Conservation (phyloP, 2,797 vertebrate genomes). For the Myotis planiceps region DNA sequence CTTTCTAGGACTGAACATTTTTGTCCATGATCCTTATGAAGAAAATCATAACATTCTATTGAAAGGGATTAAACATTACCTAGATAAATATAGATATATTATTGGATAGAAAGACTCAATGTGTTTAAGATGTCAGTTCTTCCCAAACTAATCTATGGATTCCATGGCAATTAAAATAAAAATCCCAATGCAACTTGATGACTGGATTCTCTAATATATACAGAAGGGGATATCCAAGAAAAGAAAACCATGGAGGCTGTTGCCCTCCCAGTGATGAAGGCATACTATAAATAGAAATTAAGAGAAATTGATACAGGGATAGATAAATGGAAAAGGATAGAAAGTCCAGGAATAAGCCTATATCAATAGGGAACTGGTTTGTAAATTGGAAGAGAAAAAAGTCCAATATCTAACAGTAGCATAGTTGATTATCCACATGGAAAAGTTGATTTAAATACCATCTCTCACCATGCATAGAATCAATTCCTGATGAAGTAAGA, state of each 20-base stretch:
- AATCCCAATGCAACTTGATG: neutral
- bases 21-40: neutral
- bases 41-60: neutral
- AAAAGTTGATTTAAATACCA: neutral
- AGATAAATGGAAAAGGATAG: neutral
- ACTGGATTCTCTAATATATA: neutral
- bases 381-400: neutral
- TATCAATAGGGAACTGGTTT: neutral
- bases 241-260: neutral
- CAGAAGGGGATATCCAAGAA: neutral
- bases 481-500: slow-evolving; percentile 2
- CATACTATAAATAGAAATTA: neutral
- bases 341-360: neutral
- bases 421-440: neutral
- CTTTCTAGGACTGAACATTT: neutral
- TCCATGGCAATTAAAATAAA: neutral
- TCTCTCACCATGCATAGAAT: neutral
- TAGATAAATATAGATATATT: neutral
- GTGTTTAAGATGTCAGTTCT: neutral
- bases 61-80: slow-evolving; percentile 1
- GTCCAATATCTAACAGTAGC: neutral
- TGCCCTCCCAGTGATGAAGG: neutral
- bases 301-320: neutral
- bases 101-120: slow-evolving; percentile 22
- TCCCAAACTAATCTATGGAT: neutral